Evolutionary conservation across 2,797 vertebrate species (phyloP).

Genomic region (Phataginus tetradactyla): DNA sequence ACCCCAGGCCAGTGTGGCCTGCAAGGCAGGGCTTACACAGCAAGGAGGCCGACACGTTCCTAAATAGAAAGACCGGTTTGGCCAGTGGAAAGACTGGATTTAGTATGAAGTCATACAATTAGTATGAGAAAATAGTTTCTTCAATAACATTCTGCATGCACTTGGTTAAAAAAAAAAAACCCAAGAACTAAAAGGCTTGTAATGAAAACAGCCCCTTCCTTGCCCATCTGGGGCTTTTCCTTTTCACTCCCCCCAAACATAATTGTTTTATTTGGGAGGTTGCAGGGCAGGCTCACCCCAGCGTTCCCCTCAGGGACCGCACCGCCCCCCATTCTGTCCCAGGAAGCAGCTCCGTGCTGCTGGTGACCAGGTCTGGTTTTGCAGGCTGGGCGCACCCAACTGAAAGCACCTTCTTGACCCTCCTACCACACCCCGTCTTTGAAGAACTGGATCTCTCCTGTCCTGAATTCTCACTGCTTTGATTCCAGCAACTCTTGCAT

Average conservation of each 20-base stretch:
- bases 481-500: not conserved
- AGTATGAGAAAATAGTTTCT: not conserved
- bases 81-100: not conserved
- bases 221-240: not conserved
- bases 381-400: accelerated
- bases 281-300: no score
- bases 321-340: not conserved
- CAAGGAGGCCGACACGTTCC: not conserved
- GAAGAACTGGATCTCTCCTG: not conserved
- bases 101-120: not conserved
- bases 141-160: not conserved
- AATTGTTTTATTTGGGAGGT: not conserved
- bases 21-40: not conserved
- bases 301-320: accelerated
- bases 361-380: not conserved
- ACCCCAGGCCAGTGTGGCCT: not conserved
- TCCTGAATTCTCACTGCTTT: not conserved
- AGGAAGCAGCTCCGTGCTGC: not conserved
- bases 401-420: not conserved
- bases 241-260: not conserved
- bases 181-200: not conserved
- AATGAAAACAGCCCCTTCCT: not conserved
- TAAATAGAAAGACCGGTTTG: not conserved
- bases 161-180: not conserved
- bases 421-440: not conserved